Evolutionary conservation across 2,888 invertebrate genomes (phyloP), one percentile per base, ranked within the genome.

Genomic region (Entomobrya multifasciata): DNA sequence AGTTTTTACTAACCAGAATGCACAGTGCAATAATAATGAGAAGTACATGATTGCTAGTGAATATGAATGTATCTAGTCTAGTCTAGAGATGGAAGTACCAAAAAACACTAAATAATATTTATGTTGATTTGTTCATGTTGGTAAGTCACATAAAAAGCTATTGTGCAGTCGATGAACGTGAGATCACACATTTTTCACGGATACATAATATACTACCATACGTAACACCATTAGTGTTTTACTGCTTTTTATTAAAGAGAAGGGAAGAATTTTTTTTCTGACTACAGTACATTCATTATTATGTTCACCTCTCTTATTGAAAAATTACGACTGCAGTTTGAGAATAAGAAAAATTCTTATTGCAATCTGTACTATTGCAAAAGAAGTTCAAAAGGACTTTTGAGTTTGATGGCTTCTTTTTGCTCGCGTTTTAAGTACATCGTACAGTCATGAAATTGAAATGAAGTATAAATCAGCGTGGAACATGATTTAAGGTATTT

Each of bases 181-280:
- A 85, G 79, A 85, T 85, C 85, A 85, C 85, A 85, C 60, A 70
- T 85, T 85, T 85, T 85, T 62, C 44, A 78, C 36, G 36, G 74
- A 83, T 55, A 76, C 55, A 76, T 17, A 41, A 41, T 11, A 20
- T 57, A 10, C 57, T 8, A 6, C n/a, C n/a, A n/a, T n/a, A n/a
- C 36, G 15, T 17, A 17, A 17, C 13, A 52, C 20, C 15, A 17
- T 17, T 52, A 6, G 13, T 11, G 52, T 13, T 17, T 17, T 52
- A 52, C 20, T 52, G 36, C 36, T 36, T 36, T 36, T 36, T 6
- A 36, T 8, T 36, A 6, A 4, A 8, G 4, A 8, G 36, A 36
- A 36, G 36, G 36, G 36, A 36, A 36, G 36, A n/a, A n/a, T n/a
- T n/a, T n/a, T n/a, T n/a, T n/a, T n/a, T n/a, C n/a, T n/a, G n/a